Evolutionary conservation across 2,113 vertebrate genomes (phyloP), one percentile per base, ranked within the genome.

Genomic region (Excalfactoria chinensis): DNA sequence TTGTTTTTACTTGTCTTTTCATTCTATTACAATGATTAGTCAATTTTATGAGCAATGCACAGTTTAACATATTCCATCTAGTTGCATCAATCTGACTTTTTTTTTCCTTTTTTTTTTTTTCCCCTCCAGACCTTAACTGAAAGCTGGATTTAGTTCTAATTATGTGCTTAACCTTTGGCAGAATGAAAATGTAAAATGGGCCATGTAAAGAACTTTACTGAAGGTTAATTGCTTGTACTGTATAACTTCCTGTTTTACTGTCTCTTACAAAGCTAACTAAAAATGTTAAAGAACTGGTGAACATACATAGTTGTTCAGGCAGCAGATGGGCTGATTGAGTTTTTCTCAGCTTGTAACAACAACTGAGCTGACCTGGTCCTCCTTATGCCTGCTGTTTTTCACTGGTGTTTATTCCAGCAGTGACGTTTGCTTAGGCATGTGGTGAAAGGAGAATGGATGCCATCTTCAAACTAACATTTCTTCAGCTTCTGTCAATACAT

Each of bases 111-210:
- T 15, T 43, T 48, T 79, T 69, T 37, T 37, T 37, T 37, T 10
- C 37, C 37, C 37, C 37, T 56, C 62, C 70, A 67, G 35, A n/a
- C 63, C 53, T 84, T 35, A 90, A 56, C 51, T 86, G 59, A 63
- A 59, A 56, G 13, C 20, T 16, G 30, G 56, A 88, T 91, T 94
- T 71, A 73, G 68, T 90, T 84, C 66, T 86, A 86, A 63, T 66
- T 88, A 55, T 5, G 0, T 83, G 70, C 91, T 95, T 91, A 74
- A 89, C 85, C 90, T 95, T 85, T 91, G 90, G 68, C 58, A 84
- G 63, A 90, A 84, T 6, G 9, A 64, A 93, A 71, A 91, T 80
- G 59, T 85, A 46, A 89, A 86, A 66, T 6, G 1, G 63, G 44
- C 63, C 44, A 35, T 84, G 62, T 72, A 44, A 89, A 89, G n/a